A percentile compares a stretch with the other conserved stretches of the same genome.
Evolutionary conservation across 2,113 vertebrate species (phyloP).

Genomic region (Aythya baeri): DNA sequence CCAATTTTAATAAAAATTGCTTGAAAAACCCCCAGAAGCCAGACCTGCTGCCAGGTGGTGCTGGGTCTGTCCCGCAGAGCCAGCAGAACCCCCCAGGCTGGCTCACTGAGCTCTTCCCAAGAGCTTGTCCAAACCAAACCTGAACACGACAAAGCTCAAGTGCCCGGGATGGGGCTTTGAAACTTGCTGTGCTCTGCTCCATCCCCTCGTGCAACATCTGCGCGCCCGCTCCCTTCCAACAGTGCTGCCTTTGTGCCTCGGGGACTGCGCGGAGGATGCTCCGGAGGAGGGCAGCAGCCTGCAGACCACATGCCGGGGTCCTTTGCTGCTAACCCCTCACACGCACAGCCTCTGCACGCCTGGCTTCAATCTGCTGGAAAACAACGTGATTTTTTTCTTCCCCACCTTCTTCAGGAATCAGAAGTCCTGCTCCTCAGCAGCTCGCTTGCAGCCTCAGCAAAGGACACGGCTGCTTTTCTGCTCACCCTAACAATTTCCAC

Average conservation of each 20-base stretch:
- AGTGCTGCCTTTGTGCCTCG: slow-evolving; percentile 19
- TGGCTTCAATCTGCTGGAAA: not conserved
- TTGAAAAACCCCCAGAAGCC: not conserved
- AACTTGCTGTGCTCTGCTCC: not conserved
- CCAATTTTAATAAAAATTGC: not conserved
- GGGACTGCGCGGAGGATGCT: not conserved
- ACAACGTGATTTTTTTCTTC: not conserved
- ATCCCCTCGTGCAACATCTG: slow-evolving; percentile 51
- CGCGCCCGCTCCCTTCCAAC: not conserved
- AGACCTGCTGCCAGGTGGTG: not conserved
- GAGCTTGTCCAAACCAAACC: not conserved
- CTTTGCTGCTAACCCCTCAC: not conserved
- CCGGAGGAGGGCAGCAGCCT: slow-evolving; percentile 1
- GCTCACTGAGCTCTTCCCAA: not conserved
- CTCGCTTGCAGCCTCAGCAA: not conserved
- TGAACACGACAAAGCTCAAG: not conserved
- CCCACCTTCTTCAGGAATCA: accelerated
- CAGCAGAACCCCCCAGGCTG: not conserved
- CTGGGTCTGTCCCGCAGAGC: not conserved
- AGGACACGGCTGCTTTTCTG: not conserved
- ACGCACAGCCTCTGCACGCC: not conserved
- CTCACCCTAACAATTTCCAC: not conserved
- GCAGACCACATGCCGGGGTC: not conserved
- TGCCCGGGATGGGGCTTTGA: not conserved
- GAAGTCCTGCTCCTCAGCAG: not conserved